Percentiles rank a stretch among this genome's conserved stretches.
Conservation (phyloP, 2,888 invertebrate genomes). For the Tyria jacobaeae region DNA sequence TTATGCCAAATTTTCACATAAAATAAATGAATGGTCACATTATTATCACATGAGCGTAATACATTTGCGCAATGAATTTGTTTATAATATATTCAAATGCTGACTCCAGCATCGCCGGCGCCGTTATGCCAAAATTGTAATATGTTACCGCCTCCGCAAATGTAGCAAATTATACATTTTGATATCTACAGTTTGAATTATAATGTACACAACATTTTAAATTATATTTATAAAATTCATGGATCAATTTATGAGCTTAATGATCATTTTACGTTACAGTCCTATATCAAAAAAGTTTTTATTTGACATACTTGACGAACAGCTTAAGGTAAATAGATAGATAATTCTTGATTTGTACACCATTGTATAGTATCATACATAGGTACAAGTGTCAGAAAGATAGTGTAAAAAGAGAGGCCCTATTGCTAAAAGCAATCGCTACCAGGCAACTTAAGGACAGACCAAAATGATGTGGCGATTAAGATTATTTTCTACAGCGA, state of each 20-base stretch:
- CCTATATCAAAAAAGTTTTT: conserved; percentile 17
- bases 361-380: no score
- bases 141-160: conserved; percentile 32
- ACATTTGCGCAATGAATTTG: conserved; percentile 43
- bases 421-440: no score
- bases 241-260: conserved; percentile 18
- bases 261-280: conserved; percentile 29
- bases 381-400: no score
- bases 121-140: conserved; percentile 34
- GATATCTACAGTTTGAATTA: conserved; percentile 11
- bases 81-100: conserved; percentile 44
- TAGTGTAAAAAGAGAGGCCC: no score
- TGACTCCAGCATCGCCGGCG: conserved; percentile 27
- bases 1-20: conserved; percentile 34
- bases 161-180: conserved; percentile 27
- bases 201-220: no score
- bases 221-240: neutral
- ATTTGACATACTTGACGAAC: conserved; percentile 4
- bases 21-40: conserved; percentile 41
- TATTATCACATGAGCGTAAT: conserved; percentile 35
- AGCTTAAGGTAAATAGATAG: neutral
- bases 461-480: no score
- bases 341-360: no score
- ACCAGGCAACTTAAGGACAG: no score
- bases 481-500: no score